Conservation (phyloP, 2,113 vertebrate species). For the Rhegmatorhina hoffmannsi region DNA sequence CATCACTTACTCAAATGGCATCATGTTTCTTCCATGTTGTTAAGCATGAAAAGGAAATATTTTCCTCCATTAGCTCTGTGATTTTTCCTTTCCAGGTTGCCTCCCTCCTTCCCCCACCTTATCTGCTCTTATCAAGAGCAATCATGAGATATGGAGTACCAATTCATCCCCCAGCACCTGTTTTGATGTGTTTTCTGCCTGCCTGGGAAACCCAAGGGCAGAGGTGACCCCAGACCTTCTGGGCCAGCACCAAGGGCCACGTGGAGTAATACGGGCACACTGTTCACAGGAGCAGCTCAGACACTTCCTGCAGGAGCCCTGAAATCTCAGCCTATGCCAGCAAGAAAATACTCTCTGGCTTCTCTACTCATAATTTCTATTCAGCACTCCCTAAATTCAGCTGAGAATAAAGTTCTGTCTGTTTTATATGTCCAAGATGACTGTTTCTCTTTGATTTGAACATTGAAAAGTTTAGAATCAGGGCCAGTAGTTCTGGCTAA, state of each 20-base stretch:
- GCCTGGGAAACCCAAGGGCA: neutral
- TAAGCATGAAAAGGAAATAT: slow-evolving; percentile 10
- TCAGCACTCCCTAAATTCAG: neutral
- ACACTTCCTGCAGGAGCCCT: neutral
- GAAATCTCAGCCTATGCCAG: neutral
- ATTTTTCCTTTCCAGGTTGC: neutral
- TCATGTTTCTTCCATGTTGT: neutral
- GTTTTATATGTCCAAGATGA: neutral
- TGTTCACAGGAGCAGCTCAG: neutral
- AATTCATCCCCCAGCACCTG: neutral
- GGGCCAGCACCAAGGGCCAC: neutral
- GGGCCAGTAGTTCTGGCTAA: neutral
- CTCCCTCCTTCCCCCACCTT: rapidly evolving
- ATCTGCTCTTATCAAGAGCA: neutral
- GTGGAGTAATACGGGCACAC: neutral
- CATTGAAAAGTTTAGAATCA: neutral
- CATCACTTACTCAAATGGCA: neutral
- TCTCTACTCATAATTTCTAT: neutral
- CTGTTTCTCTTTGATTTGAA: neutral
- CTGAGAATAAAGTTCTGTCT: neutral
- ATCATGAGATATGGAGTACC: neutral
- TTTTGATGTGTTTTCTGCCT: neutral
- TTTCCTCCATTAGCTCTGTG: neutral
- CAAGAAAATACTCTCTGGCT: neutral
- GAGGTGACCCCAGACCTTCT: neutral